phyloP scores from a whole-genome alignment of 2,113 vertebrate genomes.

The Recurvirostra avosetta region DNA sequence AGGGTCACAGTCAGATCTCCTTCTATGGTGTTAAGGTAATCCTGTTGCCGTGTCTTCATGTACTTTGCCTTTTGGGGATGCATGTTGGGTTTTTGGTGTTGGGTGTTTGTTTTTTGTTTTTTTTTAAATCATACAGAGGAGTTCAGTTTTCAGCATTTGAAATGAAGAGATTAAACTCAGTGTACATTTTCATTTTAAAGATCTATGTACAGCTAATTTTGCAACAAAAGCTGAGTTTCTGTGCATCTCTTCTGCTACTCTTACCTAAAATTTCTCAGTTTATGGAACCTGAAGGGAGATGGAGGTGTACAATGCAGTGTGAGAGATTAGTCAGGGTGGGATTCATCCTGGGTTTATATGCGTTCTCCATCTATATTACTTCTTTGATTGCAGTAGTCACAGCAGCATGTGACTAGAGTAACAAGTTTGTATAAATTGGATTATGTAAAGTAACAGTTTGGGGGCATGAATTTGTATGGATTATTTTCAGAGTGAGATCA shows the following conservation, averaged over 20 bases:
- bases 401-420: background rate
- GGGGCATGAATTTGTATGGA: background rate
- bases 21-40: background rate
- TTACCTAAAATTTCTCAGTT: background rate
- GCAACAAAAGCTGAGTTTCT: background rate
- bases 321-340: background rate
- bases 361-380: background rate
- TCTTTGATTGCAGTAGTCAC: background rate
- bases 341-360: background rate
- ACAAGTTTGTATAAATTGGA: background rate
- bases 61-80: background rate
- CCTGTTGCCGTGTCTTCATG: fast-evolving
- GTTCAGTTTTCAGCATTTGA: background rate
- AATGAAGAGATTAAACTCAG: fast-evolving
- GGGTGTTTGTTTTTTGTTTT: background rate
- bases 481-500: background rate
- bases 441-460: background rate
- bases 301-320: background rate
- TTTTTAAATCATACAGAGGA: background rate
- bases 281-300: background rate
- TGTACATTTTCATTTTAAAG: background rate
- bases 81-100: background rate
- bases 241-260: background rate
- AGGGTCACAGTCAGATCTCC: background rate
- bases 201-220: background rate